Evolutionary conservation across 2,113 vertebrate species (phyloP), one percentile per base, ranked within the genome.

Genomic region (Ailurus styani): DNA sequence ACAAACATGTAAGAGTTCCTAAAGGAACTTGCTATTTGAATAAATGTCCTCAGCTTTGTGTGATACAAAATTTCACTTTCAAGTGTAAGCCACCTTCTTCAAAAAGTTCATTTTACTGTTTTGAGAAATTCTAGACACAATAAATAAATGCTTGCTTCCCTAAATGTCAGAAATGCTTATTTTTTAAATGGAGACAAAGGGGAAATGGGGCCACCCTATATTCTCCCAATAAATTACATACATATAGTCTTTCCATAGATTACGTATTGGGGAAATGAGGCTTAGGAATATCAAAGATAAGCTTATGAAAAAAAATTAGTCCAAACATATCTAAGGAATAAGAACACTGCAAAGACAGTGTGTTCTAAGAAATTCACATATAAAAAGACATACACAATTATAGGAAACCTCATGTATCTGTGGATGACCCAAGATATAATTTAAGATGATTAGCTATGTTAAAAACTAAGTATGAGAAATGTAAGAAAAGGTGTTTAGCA

Each of bases 241-340:
- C 9, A 90, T 37, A 91, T 1, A 81, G 73, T 87, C 77, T 42
- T 87, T 94, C 27, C 21, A 94, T 2, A 96, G 62, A 84, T 68
- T 60, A 93, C n/a, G 0, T 42, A 91, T 37, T 54, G 60, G 17
- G 34, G 14, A 87, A 97, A 95, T 54, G 17, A 86, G 42, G 13
- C 52, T 95, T 95, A 83, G 21, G 90, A 90, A 96, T 52, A 97
- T 40, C 34, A 88, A 91, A 95, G 62, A 85, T 52, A 79, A 90
- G 47, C 31, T 87, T 94, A 77, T 11, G 82, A 25, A 84, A 52
- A 93, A 55, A 91, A 87, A 85, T 68, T 20, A 64, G 9, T 75
- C 15, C 37, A 77, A 72, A 95, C 37, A 29, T 82, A 88, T 6
- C 27, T 75, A 90, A n/a, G 82, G 47, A 86, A 18, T 91, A 91